A percentile compares a stretch with the other conserved stretches of the same genome.
Evolutionary conservation across 1,140 invertebrate species (phyloP).

Genomic region (Leptonema lineaticorne): DNA sequence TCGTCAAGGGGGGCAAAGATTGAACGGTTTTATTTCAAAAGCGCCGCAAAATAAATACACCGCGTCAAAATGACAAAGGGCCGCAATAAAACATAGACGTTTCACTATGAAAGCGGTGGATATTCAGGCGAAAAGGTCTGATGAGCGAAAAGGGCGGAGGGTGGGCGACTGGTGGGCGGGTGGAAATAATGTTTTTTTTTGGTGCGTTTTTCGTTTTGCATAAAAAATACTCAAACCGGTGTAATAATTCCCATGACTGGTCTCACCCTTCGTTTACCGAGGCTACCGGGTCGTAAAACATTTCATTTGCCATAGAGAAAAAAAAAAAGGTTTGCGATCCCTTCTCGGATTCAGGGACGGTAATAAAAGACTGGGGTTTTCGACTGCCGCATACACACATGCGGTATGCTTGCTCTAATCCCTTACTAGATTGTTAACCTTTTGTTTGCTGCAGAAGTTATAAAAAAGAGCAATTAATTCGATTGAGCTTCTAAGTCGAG

Average conservation of each 20-base stretch:
- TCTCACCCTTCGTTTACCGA: no score
- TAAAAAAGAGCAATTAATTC: slow-evolving; percentile 18
- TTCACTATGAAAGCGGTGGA: no score
- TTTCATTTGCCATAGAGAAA: slow-evolving; percentile 4
- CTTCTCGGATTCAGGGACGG: background rate
- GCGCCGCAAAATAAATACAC: background rate
- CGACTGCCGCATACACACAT: background rate
- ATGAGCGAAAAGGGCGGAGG: background rate
- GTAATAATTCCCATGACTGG: slow-evolving; percentile 7
- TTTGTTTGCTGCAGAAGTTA: slow-evolving; percentile 13
- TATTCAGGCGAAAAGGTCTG: no score
- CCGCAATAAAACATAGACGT: background rate
- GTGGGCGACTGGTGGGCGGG: background rate
- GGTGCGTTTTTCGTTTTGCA: slow-evolving; percentile 5
- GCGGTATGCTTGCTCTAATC: background rate
- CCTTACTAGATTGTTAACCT: slow-evolving; percentile 14
- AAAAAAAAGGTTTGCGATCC: background rate
- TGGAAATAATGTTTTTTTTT: no score
- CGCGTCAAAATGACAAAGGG: background rate
- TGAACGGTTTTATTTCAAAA: background rate
- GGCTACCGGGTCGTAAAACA: slow-evolving; percentile 13
- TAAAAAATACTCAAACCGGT: slow-evolving; percentile 2
- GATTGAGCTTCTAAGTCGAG: slow-evolving; percentile 15
- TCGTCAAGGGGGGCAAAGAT: background rate
- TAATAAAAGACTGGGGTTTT: background rate